Percentiles rank a stretch among this genome's conserved stretches.
phyloP scores from a whole-genome alignment of 2,113 vertebrate species.

The Pelecanoides urinatrix region DNA sequence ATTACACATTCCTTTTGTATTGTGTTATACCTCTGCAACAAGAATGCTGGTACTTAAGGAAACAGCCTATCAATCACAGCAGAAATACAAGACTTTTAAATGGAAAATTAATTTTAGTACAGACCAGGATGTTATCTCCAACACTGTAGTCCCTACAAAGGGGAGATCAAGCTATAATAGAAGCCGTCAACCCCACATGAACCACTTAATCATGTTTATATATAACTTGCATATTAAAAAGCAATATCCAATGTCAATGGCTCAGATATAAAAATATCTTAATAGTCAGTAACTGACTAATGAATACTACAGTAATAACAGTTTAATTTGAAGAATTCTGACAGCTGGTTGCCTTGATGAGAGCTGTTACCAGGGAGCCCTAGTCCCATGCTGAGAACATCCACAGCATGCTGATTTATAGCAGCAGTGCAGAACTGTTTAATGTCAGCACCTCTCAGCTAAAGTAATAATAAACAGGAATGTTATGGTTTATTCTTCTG shows the following conservation, averaged over 20 bases:
- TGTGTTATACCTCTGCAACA: slow-evolving; percentile 10
- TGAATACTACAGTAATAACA: slow-evolving; percentile 80
- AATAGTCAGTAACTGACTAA: slow-evolving; percentile 81
- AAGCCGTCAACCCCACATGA: slow-evolving; percentile 34
- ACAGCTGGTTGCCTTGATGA: slow-evolving; percentile 81
- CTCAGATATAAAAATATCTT: slow-evolving; percentile 79
- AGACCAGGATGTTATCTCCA: not conserved
- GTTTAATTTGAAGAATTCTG: slow-evolving; percentile 84
- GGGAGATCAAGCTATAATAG: slow-evolving; percentile 21
- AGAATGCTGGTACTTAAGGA: slow-evolving; percentile 33
- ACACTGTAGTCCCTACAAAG: not conserved
- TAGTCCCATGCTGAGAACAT: slow-evolving; percentile 78
- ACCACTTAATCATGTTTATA: slow-evolving; percentile 72
- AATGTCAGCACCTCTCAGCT: slow-evolving; percentile 84
- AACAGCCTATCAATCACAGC: slow-evolving; percentile 31
- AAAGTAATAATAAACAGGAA: slow-evolving; percentile 84
- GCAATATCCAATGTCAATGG: slow-evolving; percentile 72
- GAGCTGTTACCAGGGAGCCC: slow-evolving; percentile 78
- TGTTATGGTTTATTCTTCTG: slow-evolving; percentile 82
- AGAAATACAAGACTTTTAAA: slow-evolving; percentile 45
- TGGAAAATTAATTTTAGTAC: slow-evolving; percentile 26
- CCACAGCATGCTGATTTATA: slow-evolving; percentile 81
- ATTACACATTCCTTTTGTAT: not conserved
- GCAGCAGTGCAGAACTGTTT: slow-evolving; percentile 81
- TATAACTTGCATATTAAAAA: slow-evolving; percentile 77